phyloP scores from a whole-genome alignment of 1,140 invertebrate species.

The Chironomus striatipennis region DNA sequence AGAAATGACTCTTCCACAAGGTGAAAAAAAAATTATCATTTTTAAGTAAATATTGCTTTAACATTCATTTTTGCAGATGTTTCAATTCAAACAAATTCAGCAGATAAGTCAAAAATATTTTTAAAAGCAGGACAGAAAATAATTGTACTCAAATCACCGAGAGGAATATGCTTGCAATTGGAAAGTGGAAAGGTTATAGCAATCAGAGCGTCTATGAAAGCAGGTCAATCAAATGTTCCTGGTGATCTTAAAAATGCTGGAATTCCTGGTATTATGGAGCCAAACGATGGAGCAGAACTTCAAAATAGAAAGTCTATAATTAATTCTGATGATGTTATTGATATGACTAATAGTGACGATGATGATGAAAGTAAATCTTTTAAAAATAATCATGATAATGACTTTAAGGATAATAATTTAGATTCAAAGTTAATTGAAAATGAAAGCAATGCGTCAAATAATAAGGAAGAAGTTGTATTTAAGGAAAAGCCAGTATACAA shows the following conservation, averaged over 20 bases:
- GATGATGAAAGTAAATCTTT: not conserved
- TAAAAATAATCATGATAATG: not conserved
- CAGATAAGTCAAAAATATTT: slow-evolving; percentile 75
- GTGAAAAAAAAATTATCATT: slow-evolving; percentile 45
- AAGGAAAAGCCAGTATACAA: slow-evolving; percentile 25
- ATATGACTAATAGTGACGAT: not conserved
- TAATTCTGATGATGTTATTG: slow-evolving; percentile 25
- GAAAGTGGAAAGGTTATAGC: slow-evolving; percentile 95
- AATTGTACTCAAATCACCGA: slow-evolving; percentile 86
- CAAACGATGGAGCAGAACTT: slow-evolving; percentile 34
- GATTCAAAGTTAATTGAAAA: not conserved
- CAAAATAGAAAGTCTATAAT: not conserved
- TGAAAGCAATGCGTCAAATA: not conserved
- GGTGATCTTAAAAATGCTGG: not conserved
- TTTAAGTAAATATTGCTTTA: no score
- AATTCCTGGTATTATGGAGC: slow-evolving; percentile 32
- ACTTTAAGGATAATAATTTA: not conserved
- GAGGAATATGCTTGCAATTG: slow-evolving; percentile 91
- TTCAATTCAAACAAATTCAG: slow-evolving; percentile 83
- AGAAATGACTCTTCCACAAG: slow-evolving; percentile 82
- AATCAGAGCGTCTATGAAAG: slow-evolving; percentile 71
- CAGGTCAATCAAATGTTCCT: slow-evolving; percentile 48
- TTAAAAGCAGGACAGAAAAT: slow-evolving; percentile 88
- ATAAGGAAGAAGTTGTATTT: not conserved
- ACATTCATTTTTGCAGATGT: slow-evolving; percentile 68